phyloP scores from a whole-genome alignment of 2,888 invertebrate species.

The Synanthedon andrenaeformis region DNA sequence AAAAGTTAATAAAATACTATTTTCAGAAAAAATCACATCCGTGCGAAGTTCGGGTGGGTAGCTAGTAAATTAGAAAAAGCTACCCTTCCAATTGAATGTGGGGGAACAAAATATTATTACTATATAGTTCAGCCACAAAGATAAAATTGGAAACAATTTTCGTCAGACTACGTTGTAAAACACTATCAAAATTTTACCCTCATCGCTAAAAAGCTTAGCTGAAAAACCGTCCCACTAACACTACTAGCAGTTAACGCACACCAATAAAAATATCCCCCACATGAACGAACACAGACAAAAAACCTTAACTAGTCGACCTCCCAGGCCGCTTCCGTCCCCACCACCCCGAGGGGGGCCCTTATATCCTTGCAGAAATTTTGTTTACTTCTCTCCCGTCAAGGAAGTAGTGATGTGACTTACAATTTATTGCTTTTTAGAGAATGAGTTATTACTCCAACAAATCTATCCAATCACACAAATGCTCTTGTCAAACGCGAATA shows the following conservation, averaged over 20 bases:
- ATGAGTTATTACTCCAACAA: too few species aligned
- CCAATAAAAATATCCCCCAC: slow-evolving; percentile 42
- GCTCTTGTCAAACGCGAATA: too few species aligned
- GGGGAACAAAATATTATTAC: not conserved
- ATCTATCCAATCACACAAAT: too few species aligned
- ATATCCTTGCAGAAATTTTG: slow-evolving; percentile 69
- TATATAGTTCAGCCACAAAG: not conserved
- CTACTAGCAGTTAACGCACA: slow-evolving; percentile 29
- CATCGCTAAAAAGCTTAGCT: slow-evolving; percentile 37
- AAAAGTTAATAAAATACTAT: too few species aligned
- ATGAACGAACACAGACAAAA: slow-evolving; percentile 48
- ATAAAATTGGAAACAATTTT: not conserved
- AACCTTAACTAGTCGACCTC: slow-evolving; percentile 50
- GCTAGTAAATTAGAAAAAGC: too few species aligned
- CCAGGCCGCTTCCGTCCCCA: slow-evolving; percentile 12
- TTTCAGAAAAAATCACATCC: too few species aligned
- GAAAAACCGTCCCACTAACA: slow-evolving; percentile 29
- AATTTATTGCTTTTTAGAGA: too few species aligned
- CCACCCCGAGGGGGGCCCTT: slow-evolving; percentile 28
- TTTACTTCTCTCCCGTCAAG: slow-evolving; percentile 65
- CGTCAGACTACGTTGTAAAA: not conserved
- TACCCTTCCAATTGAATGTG: too few species aligned
- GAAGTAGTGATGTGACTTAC: slow-evolving; percentile 18
- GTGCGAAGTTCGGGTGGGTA: too few species aligned
- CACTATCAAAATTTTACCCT: slow-evolving; percentile 24